Percentiles rank a stretch among this genome's conserved stretches.
Evolutionary conservation across 2,888 invertebrate genomes (phyloP).

Genomic region (Scotopteryx bipunctaria): DNA sequence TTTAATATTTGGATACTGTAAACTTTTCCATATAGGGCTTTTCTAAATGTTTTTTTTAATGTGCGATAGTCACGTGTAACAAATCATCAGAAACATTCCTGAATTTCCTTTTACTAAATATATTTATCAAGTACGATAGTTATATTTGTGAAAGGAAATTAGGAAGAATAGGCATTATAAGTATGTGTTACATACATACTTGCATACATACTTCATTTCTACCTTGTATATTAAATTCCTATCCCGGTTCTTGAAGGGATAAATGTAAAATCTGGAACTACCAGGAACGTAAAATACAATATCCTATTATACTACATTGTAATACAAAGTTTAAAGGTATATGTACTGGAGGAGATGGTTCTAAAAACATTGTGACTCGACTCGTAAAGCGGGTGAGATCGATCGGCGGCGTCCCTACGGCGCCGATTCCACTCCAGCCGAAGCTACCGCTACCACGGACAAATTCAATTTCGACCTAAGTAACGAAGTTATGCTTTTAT

Average conservation of each 20-base stretch:
- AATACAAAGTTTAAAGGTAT: slow-evolving; percentile 35
- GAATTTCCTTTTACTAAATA: too few species aligned
- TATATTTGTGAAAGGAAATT: too few species aligned
- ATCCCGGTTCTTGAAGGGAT: not conserved
- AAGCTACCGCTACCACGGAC: slow-evolving; percentile 30
- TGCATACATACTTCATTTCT: too few species aligned
- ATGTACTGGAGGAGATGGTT: slow-evolving; percentile 44
- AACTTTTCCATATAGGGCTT: too few species aligned
- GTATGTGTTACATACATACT: too few species aligned
- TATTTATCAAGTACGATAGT: too few species aligned
- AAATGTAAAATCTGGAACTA: not conserved
- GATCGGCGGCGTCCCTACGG: slow-evolving; percentile 69
- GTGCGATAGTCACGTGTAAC: too few species aligned
- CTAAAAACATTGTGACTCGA: slow-evolving; percentile 67
- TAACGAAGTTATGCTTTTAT: slow-evolving; percentile 21
- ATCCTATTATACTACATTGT: slow-evolving; percentile 16
- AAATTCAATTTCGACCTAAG: slow-evolving; percentile 34
- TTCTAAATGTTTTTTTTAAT: too few species aligned
- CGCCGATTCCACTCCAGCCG: slow-evolving; percentile 48
- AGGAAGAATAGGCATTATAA: too few species aligned
- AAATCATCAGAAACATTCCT: too few species aligned
- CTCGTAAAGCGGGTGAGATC: slow-evolving; percentile 69
- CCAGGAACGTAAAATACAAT: not conserved
- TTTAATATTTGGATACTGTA: too few species aligned
- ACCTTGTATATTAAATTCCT: too few species aligned